A percentile compares a stretch with the other conserved stretches of the same genome.
These are phyloP conservation scores for Epicampocera succincta DNA, from an alignment of 2,888 invertebrate genomes.

Conservation along the genomic window DNA sequence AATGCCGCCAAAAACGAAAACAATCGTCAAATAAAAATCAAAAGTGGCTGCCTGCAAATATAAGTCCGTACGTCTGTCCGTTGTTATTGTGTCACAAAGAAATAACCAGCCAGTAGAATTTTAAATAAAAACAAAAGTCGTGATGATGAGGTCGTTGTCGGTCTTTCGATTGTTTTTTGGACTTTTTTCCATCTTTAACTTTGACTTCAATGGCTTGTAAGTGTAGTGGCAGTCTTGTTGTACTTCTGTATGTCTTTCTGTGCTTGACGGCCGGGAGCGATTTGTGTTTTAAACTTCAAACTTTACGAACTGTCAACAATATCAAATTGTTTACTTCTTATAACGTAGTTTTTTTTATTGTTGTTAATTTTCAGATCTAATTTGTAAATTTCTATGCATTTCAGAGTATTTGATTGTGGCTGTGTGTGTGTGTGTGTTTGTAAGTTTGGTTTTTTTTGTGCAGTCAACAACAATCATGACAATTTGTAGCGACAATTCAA, in stretches of 20 bases:
- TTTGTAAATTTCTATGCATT: constrained; percentile 34
- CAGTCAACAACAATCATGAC: constrained; percentile 67
- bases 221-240: constrained; percentile 36
- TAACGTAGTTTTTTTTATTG: constrained; percentile 24
- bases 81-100: background rate
- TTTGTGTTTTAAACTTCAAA: constrained; percentile 62
- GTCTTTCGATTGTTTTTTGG: constrained; percentile 50
- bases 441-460: background rate
- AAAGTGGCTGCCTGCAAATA: constrained; percentile 5
- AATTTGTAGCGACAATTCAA: constrained; percentile 71
- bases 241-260: constrained; percentile 9
- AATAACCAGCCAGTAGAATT: constrained; percentile 57
- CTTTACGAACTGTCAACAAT: constrained; percentile 51
- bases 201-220: constrained; percentile 58
- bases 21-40: constrained; percentile 10
- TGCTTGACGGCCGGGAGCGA: constrained; percentile 61
- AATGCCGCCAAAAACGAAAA: constrained; percentile 28
- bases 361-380: constrained; percentile 50
- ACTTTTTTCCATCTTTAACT: constrained; percentile 57
- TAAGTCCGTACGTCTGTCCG: background rate
- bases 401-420: background rate
- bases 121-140: constrained; percentile 67
- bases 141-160: constrained; percentile 70
- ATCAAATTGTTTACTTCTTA: constrained; percentile 46
- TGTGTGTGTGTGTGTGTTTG: constrained; percentile 1